Evolutionary conservation across 1,140 invertebrate genomes (phyloP).

Genomic region (Chionoecetes opilio): DNA sequence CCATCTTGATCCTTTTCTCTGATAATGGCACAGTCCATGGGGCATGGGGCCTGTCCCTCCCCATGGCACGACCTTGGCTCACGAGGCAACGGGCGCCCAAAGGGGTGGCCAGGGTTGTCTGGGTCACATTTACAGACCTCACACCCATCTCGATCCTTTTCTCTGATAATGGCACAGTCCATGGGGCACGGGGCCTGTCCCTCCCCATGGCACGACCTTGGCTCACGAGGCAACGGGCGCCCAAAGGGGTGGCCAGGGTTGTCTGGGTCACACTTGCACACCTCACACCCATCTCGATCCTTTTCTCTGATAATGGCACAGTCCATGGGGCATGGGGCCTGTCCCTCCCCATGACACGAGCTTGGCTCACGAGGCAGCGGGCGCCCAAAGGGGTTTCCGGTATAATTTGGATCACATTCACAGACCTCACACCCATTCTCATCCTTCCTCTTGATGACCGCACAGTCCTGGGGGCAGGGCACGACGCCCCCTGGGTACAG

Average conservation of each 20-base stretch:
- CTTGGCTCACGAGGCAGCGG: neutral
- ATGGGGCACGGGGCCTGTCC: no score
- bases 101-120: constrained; percentile 22
- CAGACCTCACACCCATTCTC: constrained; percentile 52
- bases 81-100: neutral
- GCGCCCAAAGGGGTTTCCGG: neutral
- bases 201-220: no score
- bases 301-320: neutral
- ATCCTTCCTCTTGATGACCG: neutral
- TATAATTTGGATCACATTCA: constrained; percentile 49
- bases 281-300: constrained; percentile 48
- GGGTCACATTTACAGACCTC: constrained; percentile 52
- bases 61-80: neutral
- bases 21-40: constrained; percentile 40
- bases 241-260: constrained; percentile 41
- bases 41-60: neutral
- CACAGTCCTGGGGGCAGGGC: constrained; percentile 49
- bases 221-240: neutral
- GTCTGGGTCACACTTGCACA: constrained; percentile 51
- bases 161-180: constrained; percentile 39
- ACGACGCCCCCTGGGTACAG: neutral
- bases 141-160: constrained; percentile 22
- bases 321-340: constrained; percentile 50
- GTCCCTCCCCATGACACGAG: neutral
- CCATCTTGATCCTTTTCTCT: neutral